Evolutionary conservation across 2,113 vertebrate species (phyloP).

Genomic region (Amblyopsis rosae): DNA sequence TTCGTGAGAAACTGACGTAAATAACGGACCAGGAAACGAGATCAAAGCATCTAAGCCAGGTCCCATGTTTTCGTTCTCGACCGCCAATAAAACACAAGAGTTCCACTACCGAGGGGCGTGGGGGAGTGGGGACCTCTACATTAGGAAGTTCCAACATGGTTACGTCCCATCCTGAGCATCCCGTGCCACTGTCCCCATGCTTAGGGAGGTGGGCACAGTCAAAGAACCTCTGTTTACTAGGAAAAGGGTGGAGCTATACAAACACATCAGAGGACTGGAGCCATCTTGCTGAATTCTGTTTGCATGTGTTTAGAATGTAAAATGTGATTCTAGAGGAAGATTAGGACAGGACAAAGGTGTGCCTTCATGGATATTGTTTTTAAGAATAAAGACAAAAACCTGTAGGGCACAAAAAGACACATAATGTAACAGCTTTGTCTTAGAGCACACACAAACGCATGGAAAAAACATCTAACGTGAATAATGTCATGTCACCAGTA

Average conservation of each 20-base stretch:
- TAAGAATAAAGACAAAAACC: too few relatives aligned
- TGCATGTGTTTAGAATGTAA: slow-evolving; percentile 54
- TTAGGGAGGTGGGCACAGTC: slow-evolving; percentile 45
- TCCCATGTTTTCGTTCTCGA: slow-evolving; percentile 77
- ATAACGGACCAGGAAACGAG: slow-evolving; percentile 81
- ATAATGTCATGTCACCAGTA: too few relatives aligned
- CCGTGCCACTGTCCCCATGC: slow-evolving; percentile 70
- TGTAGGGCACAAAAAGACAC: too few relatives aligned
- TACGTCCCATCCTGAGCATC: slow-evolving; percentile 77
- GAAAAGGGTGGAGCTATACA: slow-evolving; percentile 65
- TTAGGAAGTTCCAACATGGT: slow-evolving; percentile 74
- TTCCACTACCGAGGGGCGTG: slow-evolving; percentile 59
- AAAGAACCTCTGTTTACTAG: slow-evolving; percentile 71
- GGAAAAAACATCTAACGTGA: too few relatives aligned
- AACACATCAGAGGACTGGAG: slow-evolving; percentile 59
- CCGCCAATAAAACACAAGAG: slow-evolving; percentile 78
- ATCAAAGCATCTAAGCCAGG: slow-evolving; percentile 75
- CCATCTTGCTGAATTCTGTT: slow-evolving; percentile 62
- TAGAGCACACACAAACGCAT: neutral
- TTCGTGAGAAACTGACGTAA: slow-evolving; percentile 82
- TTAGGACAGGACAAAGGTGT: neutral
- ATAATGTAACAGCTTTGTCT: neutral
- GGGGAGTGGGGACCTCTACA: slow-evolving; percentile 34
- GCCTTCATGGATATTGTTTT: slow-evolving; percentile 2
- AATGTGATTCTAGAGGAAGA: too few relatives aligned